Conservation (phyloP, 37 sponge, comb jelly and placozoan genomes). For the Agelas oroides region DNA sequence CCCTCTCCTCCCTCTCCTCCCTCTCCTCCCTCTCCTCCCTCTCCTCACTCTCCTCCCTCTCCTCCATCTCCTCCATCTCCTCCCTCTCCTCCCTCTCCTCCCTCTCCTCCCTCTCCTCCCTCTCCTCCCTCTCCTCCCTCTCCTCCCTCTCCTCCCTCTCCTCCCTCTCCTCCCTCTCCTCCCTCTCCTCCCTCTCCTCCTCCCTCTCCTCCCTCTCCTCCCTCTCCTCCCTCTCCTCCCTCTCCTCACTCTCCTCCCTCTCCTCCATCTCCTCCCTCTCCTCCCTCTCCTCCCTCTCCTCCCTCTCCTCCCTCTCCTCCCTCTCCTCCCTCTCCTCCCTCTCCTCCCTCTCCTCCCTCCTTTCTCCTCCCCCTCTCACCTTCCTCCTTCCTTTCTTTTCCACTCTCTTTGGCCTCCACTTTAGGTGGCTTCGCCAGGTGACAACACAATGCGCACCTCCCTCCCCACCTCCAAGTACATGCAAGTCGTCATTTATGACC, state of each 20-base stretch:
- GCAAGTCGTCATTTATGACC: slow-evolving; percentile 93
- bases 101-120: neutral
- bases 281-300: neutral
- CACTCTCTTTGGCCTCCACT: neutral
- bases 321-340: neutral
- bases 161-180: neutral
- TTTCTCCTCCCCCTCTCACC: neutral
- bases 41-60: neutral
- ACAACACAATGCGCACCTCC: slow-evolving; percentile 81
- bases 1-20: slow-evolving; percentile 2
- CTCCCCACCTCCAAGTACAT: slow-evolving; percentile 75
- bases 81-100: neutral
- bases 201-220: neutral
- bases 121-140: neutral
- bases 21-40: neutral
- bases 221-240: neutral
- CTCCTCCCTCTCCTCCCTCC: neutral
- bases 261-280: neutral
- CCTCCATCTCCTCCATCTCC: neutral
- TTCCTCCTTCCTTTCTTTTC: neutral
- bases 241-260: neutral
- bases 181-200: neutral
- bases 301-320: neutral
- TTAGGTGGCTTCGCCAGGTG: slow-evolving; percentile 81
- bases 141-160: neutral